phyloP scores from a whole-genome alignment of 2,888 invertebrate species.

The Plebejus argus region DNA sequence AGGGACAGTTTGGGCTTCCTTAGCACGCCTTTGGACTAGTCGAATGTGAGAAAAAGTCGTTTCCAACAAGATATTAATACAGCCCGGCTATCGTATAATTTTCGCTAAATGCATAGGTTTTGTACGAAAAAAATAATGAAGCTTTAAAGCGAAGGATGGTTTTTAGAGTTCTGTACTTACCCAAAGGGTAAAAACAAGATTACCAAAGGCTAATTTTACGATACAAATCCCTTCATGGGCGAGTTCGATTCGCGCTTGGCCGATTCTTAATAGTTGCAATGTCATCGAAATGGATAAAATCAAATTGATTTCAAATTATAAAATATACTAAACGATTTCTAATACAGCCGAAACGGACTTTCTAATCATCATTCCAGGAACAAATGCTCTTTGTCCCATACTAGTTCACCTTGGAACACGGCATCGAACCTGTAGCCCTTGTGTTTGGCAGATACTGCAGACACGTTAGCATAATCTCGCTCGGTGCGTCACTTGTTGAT shows the following conservation, averaged over 20 bases:
- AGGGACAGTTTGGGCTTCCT: background rate
- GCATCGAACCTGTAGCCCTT: background rate
- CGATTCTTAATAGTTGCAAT: too few relatives aligned
- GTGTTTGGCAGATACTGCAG: background rate
- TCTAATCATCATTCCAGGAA: background rate
- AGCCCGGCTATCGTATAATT: background rate
- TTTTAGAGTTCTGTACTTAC: too few relatives aligned
- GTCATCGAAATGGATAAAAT: too few relatives aligned
- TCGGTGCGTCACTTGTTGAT: slow-evolving; percentile 53
- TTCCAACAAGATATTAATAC: background rate
- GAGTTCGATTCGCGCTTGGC: too few relatives aligned
- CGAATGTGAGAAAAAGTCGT: background rate
- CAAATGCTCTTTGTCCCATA: background rate
- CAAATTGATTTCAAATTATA: too few relatives aligned
- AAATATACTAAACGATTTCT: background rate
- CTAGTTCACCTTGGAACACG: background rate
- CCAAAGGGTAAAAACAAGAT: background rate
- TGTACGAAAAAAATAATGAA: background rate
- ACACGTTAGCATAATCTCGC: slow-evolving; percentile 17
- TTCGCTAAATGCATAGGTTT: background rate
- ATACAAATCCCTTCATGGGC: too few relatives aligned
- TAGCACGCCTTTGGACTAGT: background rate
- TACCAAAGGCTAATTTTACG: too few relatives aligned
- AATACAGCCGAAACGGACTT: background rate
- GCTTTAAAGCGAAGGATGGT: background rate